Percentiles rank a stretch among this genome's conserved stretches.
Evolutionary conservation across 2,888 invertebrate genomes (phyloP).

Genomic region (Cosmopolites sordidus): DNA sequence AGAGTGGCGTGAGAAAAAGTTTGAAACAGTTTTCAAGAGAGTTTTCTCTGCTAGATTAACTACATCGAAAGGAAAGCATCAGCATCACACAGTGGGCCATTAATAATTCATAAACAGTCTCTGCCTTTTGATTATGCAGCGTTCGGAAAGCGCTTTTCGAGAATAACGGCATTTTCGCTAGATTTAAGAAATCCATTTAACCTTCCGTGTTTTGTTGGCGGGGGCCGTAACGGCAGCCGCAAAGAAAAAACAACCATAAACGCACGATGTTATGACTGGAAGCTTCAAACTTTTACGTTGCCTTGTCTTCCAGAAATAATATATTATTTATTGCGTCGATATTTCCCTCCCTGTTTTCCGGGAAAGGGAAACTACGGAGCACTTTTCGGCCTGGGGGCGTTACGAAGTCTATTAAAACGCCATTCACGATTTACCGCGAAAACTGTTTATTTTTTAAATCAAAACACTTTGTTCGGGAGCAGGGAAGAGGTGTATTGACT

Average conservation of each 20-base stretch:
- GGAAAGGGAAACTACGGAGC: too few relatives aligned
- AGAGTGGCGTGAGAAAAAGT: too few relatives aligned
- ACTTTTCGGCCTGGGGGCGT: too few relatives aligned
- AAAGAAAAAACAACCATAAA: slow-evolving; percentile 7
- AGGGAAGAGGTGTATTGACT: too few relatives aligned
- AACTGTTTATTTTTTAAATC: too few relatives aligned
- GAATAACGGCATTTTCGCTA: not conserved
- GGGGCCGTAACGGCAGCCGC: not conserved
- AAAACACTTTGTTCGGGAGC: too few relatives aligned
- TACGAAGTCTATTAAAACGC: too few relatives aligned
- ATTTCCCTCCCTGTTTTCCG: not conserved
- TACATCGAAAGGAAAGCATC: slow-evolving; percentile 2
- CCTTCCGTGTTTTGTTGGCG: not conserved
- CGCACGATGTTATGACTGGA: slow-evolving; percentile 20
- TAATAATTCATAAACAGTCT: slow-evolving; percentile 7
- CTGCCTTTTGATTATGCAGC: not conserved
- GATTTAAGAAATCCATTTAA: slow-evolving; percentile 2
- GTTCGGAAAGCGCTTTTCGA: not conserved
- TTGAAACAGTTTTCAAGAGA: too few relatives aligned
- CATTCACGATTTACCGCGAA: too few relatives aligned
- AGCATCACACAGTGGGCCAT: not conserved
- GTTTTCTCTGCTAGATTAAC: slow-evolving; percentile 2
- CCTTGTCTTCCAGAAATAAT: slow-evolving; percentile 2
- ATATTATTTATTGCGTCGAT: slow-evolving; percentile 2
- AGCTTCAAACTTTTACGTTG: slow-evolving; percentile 14